Evolutionary conservation across 2,888 invertebrate species (phyloP).

Genomic region (Mesorhabditis belari): DNA sequence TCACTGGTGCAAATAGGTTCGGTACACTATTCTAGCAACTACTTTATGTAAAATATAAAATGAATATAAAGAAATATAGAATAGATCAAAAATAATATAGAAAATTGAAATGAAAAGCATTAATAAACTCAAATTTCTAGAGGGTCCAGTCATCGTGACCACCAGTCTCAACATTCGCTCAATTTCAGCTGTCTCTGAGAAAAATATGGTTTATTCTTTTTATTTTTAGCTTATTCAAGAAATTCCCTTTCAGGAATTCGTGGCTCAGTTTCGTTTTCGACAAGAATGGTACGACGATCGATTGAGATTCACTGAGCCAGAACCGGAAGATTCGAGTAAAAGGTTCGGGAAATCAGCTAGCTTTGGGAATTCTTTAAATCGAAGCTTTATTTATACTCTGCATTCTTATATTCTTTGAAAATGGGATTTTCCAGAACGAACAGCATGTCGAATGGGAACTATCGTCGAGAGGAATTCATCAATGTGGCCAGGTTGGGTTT

Average conservation of each 20-base stretch:
- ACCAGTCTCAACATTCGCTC: conserved; percentile 44
- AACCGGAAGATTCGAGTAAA: neutral
- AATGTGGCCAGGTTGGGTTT: neutral
- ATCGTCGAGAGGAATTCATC: neutral
- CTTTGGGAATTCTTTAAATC: too few species aligned
- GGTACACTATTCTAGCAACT: too few species aligned
- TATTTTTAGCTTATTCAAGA: neutral
- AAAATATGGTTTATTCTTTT: conserved; percentile 39
- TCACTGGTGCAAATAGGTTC: too few species aligned
- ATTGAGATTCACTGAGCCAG: conserved; percentile 38
- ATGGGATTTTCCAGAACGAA: neutral
- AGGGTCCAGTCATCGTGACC: conserved; percentile 44
- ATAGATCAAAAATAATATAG: too few species aligned
- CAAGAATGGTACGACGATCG: conserved; percentile 52
- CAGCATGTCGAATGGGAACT: neutral
- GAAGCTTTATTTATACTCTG: too few species aligned
- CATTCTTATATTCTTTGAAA: too few species aligned
- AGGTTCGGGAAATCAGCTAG: too few species aligned
- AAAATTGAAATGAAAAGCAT: neutral
- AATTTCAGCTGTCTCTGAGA: conserved; percentile 48
- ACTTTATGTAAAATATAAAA: too few species aligned
- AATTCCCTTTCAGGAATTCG: conserved; percentile 42
- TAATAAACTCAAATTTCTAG: conserved; percentile 12
- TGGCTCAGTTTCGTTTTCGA: conserved; percentile 52
- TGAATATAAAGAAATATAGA: too few species aligned